phyloP scores from a whole-genome alignment of 37 sponge, comb jelly and placozoan species.

The Oopsacas minuta region DNA sequence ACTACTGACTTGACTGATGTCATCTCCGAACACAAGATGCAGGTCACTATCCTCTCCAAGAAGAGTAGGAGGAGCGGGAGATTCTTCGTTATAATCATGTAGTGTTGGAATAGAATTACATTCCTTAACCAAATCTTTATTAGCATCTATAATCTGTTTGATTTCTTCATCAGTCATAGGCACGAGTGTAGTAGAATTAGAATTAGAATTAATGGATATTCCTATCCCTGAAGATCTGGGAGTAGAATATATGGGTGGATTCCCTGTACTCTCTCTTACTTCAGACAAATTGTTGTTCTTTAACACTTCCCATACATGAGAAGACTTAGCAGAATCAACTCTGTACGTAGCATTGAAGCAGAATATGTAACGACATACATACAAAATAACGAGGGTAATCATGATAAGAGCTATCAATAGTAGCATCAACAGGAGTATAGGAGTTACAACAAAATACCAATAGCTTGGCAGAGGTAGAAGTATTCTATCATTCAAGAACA shows the following conservation, averaged over 20 bases:
- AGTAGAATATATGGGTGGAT: neutral
- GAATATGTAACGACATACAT: neutral
- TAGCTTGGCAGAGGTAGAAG: neutral
- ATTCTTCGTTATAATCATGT: neutral
- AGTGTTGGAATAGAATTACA: neutral
- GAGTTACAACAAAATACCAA: neutral
- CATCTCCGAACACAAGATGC: neutral
- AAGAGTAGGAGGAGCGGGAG: neutral
- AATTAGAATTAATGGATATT: neutral
- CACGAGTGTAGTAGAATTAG: neutral
- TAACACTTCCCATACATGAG: neutral
- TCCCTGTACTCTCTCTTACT: neutral
- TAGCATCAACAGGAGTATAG: neutral
- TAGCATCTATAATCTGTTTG: neutral
- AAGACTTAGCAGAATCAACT: neutral
- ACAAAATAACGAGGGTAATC: neutral
- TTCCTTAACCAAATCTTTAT: neutral
- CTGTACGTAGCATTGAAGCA: neutral
- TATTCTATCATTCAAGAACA: neutral
- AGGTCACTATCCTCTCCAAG: neutral
- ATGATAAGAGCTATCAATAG: neutral
- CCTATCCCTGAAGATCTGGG: neutral
- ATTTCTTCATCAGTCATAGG: neutral
- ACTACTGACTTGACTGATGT: neutral
- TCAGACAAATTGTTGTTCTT: neutral